Conservation (phyloP, 2,797 vertebrate species). For the Mormyrus hasselquistii region DNA sequence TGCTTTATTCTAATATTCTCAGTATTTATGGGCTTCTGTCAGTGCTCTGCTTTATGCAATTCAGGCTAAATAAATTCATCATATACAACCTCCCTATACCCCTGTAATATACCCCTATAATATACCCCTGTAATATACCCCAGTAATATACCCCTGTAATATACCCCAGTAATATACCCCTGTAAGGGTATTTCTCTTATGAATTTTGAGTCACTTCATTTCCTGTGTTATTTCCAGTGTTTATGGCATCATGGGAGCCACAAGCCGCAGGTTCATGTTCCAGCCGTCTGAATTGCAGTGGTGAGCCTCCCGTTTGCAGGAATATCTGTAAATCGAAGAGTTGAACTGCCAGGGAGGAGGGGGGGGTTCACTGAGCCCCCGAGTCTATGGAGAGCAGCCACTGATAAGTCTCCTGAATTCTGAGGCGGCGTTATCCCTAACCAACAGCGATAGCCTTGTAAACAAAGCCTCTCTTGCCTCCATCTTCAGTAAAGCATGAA, state of each 20-base stretch:
- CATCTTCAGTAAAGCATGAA: constrained; percentile 23
- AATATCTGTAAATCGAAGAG: not conserved
- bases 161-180: not conserved
- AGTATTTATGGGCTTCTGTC: not conserved
- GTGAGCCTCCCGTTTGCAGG: not conserved
- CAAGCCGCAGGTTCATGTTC: not conserved
- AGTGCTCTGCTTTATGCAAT: not conserved
- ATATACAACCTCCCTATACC: not conserved
- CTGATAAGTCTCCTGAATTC: constrained; percentile 16
- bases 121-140: not conserved
- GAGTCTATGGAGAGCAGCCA: not conserved
- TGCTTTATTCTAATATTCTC: not conserved
- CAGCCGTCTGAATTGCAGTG: not conserved
- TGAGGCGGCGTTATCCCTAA: constrained; percentile 5
- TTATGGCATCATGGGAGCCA: not conserved
- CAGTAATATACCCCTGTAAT: not conserved
- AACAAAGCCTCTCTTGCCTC: constrained; percentile 22
- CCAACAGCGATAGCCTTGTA: constrained; percentile 18
- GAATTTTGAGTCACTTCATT: not conserved
- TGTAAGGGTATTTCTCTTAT: not conserved
- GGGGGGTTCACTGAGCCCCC: not conserved
- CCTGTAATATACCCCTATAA: not conserved
- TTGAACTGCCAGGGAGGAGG: not conserved
- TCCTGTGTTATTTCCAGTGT: not conserved
- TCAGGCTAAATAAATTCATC: not conserved